phyloP scores from a whole-genome alignment of 2,113 vertebrate species.

The Syngnathus scovelli region DNA sequence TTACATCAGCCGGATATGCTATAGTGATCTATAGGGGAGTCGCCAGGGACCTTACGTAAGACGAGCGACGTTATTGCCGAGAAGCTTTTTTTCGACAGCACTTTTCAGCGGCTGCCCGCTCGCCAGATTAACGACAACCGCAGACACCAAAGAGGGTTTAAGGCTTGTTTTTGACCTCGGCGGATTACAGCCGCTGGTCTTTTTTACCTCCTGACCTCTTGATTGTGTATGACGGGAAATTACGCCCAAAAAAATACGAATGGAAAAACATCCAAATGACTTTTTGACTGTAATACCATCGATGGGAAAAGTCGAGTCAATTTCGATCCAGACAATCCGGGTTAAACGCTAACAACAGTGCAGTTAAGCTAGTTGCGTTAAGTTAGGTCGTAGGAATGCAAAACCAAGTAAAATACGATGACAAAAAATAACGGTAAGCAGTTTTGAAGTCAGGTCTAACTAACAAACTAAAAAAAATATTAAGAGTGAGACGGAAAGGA shows the following conservation, averaged over 20 bases:
- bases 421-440: not conserved
- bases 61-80: not conserved
- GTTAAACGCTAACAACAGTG: not conserved
- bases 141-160: slow-evolving; percentile 52
- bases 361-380: not conserved
- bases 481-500: not conserved
- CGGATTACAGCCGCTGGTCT: slow-evolving; percentile 41
- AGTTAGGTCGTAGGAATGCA: not conserved
- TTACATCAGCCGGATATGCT: slow-evolving; percentile 48
- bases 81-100: slow-evolving; percentile 5
- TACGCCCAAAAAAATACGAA: not conserved
- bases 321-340: not conserved
- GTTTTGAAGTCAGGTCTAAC: not conserved
- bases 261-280: not conserved
- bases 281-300: not conserved
- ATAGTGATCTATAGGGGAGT: slow-evolving; percentile 14
- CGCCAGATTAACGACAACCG: slow-evolving; percentile 45
- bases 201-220: slow-evolving; percentile 28
- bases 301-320: not conserved
- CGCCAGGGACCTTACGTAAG: slow-evolving; percentile 28
- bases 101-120: slow-evolving; percentile 44
- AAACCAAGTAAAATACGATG: not conserved
- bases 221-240: slow-evolving; percentile 13
- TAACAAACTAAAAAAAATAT: not conserved
- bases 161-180: slow-evolving; percentile 44